These are phyloP conservation scores for Xestia rhomboidea DNA, from an alignment of 2,888 invertebrate species.

Conservation along the genomic window DNA sequence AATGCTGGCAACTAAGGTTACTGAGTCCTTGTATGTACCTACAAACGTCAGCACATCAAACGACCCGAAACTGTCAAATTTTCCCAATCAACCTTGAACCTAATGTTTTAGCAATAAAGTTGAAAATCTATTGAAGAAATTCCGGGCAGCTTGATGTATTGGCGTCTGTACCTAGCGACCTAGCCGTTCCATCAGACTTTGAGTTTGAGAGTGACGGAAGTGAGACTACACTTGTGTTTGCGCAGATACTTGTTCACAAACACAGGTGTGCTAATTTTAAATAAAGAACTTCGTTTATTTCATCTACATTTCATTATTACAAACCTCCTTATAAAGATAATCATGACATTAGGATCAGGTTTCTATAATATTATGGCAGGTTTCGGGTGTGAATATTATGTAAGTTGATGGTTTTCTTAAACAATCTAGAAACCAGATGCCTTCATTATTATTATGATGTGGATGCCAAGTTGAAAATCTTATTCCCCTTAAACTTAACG, in stretches of 20 bases:
- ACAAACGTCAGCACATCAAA: no score
- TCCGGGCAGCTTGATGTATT: no score
- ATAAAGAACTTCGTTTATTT: background rate
- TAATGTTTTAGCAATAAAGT: no score
- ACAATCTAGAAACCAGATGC: slow-evolving; percentile 27
- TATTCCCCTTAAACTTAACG: no score
- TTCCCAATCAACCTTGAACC: no score
- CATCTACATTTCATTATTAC: background rate
- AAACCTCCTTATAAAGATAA: background rate
- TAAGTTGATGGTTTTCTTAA: background rate
- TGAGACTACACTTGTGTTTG: background rate
- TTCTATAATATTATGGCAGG: slow-evolving; percentile 30
- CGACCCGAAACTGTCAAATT: no score
- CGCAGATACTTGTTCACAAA: background rate
- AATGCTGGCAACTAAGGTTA: no score
- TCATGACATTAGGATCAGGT: slow-evolving; percentile 6
- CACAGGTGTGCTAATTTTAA: background rate
- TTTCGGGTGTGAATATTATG: slow-evolving; percentile 23
- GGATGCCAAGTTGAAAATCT: background rate
- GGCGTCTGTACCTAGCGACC: no score
- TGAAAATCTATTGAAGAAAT: no score
- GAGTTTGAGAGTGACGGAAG: background rate
- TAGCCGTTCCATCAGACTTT: background rate
- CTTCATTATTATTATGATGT: slow-evolving; percentile 8
- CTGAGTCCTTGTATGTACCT: background rate